These are phyloP conservation scores for Naso thynnoides DNA, from an alignment of 2,797 vertebrate genomes.

Conservation along the genomic window DNA sequence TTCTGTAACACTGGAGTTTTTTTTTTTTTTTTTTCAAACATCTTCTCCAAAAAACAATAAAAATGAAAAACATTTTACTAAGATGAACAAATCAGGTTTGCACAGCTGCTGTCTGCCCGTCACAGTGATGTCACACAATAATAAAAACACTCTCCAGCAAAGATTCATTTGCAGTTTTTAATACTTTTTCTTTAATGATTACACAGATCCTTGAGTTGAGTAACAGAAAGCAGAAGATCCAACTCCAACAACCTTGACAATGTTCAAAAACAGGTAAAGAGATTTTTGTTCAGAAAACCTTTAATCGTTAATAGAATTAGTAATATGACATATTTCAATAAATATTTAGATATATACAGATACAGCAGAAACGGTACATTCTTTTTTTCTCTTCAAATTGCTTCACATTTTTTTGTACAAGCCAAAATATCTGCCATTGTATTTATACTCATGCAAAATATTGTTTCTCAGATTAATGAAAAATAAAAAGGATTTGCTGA, in stretches of 20 bases:
- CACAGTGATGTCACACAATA: slow-evolving; percentile 10
- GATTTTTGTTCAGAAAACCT: slow-evolving; percentile 93
- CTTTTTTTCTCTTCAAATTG: slow-evolving; percentile 90
- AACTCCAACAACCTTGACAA: slow-evolving; percentile 81
- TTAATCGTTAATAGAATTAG: slow-evolving; percentile 93
- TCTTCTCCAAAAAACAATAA: no score
- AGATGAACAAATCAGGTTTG: not conserved
- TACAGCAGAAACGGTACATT: slow-evolving; percentile 98
- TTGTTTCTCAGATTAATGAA: slow-evolving; percentile 88
- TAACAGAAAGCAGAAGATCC: slow-evolving; percentile 78
- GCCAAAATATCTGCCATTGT: slow-evolving; percentile 94
- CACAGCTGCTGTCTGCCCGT: not conserved
- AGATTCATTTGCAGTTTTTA: slow-evolving; percentile 78
- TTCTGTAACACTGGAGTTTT: no score
- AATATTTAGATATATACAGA: slow-evolving; percentile 98
- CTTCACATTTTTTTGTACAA: slow-evolving; percentile 90
- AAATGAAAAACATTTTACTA: not conserved
- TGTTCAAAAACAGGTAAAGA: slow-evolving; percentile 84
- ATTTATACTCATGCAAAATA: slow-evolving; percentile 95
- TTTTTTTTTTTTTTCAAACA: no score
- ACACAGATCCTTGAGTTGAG: slow-evolving; percentile 83
- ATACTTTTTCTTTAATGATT: slow-evolving; percentile 78
- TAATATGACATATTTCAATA: slow-evolving; percentile 97
- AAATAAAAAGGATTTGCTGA: slow-evolving; percentile 87
- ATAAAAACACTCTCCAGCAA: slow-evolving; percentile 54